These are phyloP conservation scores for Agrotis clavis DNA, from an alignment of 2,888 invertebrate genomes.

Conservation along the genomic window DNA sequence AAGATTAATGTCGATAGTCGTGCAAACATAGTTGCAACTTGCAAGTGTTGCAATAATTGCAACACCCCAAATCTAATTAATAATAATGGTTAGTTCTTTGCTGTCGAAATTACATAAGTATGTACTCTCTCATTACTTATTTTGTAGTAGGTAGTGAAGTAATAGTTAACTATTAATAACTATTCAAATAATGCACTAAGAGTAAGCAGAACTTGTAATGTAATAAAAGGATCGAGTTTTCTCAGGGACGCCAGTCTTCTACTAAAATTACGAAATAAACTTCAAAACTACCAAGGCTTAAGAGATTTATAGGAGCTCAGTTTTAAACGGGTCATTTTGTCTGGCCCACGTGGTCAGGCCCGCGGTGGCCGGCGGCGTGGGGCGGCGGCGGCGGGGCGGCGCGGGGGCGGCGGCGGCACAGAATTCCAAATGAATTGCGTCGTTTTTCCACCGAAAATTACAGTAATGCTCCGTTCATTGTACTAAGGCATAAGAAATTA, in stretches of 20 bases:
- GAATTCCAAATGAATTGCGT: background rate
- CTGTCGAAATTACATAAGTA: no score
- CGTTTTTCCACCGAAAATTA: constrained; percentile 36
- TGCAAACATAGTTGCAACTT: background rate
- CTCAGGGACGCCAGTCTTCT: constrained; percentile 34
- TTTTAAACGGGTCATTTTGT: background rate
- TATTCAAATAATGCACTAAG: no score
- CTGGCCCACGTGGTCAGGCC: background rate
- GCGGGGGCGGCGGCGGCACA: no score
- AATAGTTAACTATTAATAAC: no score
- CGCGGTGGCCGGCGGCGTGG: no score
- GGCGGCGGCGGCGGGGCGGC: background rate
- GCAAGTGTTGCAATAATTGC: constrained; percentile 1
- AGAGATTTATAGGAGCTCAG: constrained; percentile 29
- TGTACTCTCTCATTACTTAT: no score
- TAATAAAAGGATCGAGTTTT: no score
- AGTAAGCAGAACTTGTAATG: no score
- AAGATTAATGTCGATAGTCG: background rate
- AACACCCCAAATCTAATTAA: no score
- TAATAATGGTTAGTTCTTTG: no score
- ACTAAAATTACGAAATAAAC: constrained; percentile 49
- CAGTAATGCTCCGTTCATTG: constrained; percentile 1
- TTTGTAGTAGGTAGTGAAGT: no score
- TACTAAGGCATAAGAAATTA: constrained; percentile 21
- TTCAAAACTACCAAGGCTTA: constrained; percentile 56